Base-by-base conservation (phyloP, 2,797 vertebrate genomes). In the Decapterus maruadsi region DNA sequence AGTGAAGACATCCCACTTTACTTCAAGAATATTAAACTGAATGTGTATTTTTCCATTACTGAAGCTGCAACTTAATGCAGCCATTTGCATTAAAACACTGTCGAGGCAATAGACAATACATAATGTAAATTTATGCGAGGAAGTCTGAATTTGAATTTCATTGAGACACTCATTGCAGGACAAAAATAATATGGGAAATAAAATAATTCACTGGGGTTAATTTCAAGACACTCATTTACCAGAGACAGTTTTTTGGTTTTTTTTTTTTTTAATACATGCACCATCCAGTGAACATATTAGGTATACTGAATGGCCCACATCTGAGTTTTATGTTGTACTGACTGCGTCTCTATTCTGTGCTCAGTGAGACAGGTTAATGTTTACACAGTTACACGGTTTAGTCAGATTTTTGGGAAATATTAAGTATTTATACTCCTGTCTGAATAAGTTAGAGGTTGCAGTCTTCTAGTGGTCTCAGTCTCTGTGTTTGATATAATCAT, bases 361-460 rank as follows among this genome's bases (percentile, higher is more conserved):
- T 17, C 20, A 17, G 12, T 42, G 56, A 72, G 45, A 29, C 29
- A 60, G n/a, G 43, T 73, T 70, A 78, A 84, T 87, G 46, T 76
- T 26, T 48, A 38, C 34, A 68, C 61, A 60, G 42, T 11, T 62
- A 9, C 22, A 38, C 77, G 73, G 56, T 83, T 81, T 72, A 53
- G 59, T 71, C 68, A 82, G 29, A 69, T 87, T 86, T 83, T 83
- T 75, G 68, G 31, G 57, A 66, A 53, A 48, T 71, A 77, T 79
- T 59, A 88, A 81, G 81, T 84, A 89, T 88, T 82, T 82, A 85
- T 84, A 43, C 8, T 61, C 31, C 38, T 55, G 58, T 79, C 72
- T 82, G 84, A 89, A 83, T 78, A 61, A 70, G 65, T 77, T 80
- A 72, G 56, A 45, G 8, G 19, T 53, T 46, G 58, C 68, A 83